Base-by-base conservation (phyloP, 2,888 invertebrate species). In the Drosophila austrosaltans region DNA sequence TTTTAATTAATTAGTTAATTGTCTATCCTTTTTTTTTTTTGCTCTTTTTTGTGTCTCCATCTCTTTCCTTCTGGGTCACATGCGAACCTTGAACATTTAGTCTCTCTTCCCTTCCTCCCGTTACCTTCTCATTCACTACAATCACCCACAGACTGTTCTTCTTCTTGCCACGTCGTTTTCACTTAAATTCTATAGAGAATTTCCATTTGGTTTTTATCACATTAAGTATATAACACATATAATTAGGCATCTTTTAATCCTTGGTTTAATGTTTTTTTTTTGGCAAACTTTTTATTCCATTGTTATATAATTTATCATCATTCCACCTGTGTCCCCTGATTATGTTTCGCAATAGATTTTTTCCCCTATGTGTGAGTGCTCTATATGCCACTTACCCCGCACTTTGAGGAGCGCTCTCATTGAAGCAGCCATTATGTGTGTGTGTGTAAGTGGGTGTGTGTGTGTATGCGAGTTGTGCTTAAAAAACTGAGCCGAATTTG, bases 371-470 rank as follows among this genome's bases (percentile, higher is more conserved):
- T 36, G 6, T 32, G 8, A 8, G 36, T 36, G 1, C 54, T 8
- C 30, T 8, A 3, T 8, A 8, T 36, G 2, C 39, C 44, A 82
- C 91, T 93, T 93, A 94, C 94, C 94, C 93, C 93, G 93, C 78
- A 94, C 92, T 89, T 93, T 93, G 80, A 93, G 93, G 87, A 94
- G 93, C 92, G 94, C 93, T 91, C 94, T 93, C 80, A 93, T 93
- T 80, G 94, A 93, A 84, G 94, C 93, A 90, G 94, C 94, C 94
- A 94, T 94, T 83, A 66, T 87, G 65, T 81, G 77, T 78, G 74
- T 65, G 72, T 60, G 65, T 81, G 77, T 78, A 73, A 63, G 72
- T 60, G 76, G 77, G 76, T 64, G 81, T 82, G 78, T 82, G 87
- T 82, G 79, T 63, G 75, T 72, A 81, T 85, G 81, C 80, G 56